These are phyloP conservation scores for Ormyrus rosae DNA, from an alignment of 2,888 invertebrate species.

Conservation along the genomic window DNA sequence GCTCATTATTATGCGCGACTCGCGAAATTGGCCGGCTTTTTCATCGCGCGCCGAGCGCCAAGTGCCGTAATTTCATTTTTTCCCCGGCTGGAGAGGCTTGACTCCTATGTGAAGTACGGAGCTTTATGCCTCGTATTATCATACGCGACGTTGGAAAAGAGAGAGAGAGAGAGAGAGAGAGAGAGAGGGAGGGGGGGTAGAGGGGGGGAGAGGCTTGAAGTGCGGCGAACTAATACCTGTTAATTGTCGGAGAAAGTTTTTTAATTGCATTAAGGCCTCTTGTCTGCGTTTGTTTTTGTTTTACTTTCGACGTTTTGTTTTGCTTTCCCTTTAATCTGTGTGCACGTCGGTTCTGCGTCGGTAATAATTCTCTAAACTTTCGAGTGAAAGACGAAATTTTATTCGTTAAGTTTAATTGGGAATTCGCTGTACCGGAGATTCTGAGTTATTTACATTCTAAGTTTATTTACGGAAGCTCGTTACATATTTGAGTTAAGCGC, in stretches of 20 bases:
- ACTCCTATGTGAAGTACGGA: too few species aligned
- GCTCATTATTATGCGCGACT: conserved; percentile 25
- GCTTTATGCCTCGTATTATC: conserved; percentile 21
- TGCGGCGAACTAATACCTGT: conserved; percentile 44
- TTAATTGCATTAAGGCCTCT: conserved; percentile 49
- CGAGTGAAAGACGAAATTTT: conserved; percentile 35
- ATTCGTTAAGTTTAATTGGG: conserved; percentile 52
- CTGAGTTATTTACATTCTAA: conserved; percentile 44
- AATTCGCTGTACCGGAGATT: conserved; percentile 37
- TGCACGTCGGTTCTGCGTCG: conserved; percentile 1
- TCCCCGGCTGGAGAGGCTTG: too few species aligned
- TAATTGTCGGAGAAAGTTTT: conserved; percentile 53
- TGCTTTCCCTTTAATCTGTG: background rate
- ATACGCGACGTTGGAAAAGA: background rate
- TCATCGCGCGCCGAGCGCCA: conserved; percentile 1
- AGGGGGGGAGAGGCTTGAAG: background rate
- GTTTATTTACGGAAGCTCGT: conserved; percentile 14
- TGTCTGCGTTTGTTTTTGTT: conserved; percentile 9
- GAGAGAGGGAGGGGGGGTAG: background rate
- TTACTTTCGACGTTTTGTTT: background rate
- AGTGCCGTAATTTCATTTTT: conserved; percentile 46
- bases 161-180: background rate
- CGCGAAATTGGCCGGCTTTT: conserved; percentile 54
- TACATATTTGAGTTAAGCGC: background rate
- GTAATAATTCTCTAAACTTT: conserved; percentile 49